Percentiles rank a stretch among this genome's conserved stretches.
Conservation (phyloP, 2,888 invertebrate genomes). For the Troglohyphantes excavatus region DNA sequence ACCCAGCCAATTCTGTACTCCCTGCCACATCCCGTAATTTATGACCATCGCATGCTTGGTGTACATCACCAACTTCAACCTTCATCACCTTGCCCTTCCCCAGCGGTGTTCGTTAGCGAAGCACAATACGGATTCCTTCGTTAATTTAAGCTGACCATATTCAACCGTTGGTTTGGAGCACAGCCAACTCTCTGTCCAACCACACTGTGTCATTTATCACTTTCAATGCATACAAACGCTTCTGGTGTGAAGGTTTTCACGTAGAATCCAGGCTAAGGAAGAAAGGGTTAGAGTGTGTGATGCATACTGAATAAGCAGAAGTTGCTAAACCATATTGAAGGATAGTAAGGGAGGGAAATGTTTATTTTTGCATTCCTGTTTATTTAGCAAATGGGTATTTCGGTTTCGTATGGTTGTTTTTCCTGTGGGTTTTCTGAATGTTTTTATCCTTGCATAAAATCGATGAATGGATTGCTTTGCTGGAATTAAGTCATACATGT, state of each 20-base stretch:
- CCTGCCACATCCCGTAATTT: not conserved
- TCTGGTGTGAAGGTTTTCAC: conserved; percentile 26
- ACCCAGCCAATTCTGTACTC: no score
- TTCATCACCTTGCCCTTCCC: not conserved
- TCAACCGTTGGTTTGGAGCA: conserved; percentile 31
- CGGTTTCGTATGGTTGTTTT: no score
- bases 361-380: no score
- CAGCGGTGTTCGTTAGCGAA: conserved; percentile 19
- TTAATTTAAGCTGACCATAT: conserved; percentile 43
- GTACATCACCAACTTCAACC: conserved; percentile 12
- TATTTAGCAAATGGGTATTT: no score
- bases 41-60: conserved; percentile 1
- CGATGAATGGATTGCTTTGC: no score
- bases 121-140: conserved; percentile 23
- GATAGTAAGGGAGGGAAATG: not conserved
- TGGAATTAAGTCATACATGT: no score
- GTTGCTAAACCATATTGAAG: not conserved
- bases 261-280: conserved; percentile 2
- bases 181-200: conserved; percentile 24
- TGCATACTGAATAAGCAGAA: not conserved
- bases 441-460: no score
- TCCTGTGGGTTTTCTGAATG: no score
- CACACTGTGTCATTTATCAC: conserved; percentile 39
- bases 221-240: conserved; percentile 46
- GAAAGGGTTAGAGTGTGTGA: not conserved